Base-by-base conservation (phyloP, 1,140 invertebrate species). In the Drosophila busckii region DNA sequence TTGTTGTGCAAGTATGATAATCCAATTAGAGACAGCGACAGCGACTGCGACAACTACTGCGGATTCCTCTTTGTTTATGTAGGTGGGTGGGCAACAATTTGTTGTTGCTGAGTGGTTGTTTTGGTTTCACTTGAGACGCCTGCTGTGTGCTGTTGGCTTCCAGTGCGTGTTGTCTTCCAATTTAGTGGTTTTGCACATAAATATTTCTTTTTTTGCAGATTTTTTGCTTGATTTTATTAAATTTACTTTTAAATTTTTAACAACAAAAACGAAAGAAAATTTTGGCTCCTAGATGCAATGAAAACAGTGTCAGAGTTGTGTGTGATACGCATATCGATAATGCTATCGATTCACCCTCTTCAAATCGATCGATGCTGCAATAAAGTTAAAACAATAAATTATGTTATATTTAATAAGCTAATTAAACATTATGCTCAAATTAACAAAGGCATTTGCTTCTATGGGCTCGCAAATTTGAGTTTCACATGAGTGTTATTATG, bases 11-110 rank as follows among this genome's bases (percentile, higher is more conserved):
- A 28, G 3, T 7, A n/a, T 12, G 41, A 25, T 60, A 64, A 64
- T 64, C 48, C 22, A 64, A 64, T 64, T 64, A 64, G 23, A 34
- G 6, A n/a, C n/a, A n/a, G n/a, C n/a, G n/a, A n/a, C n/a, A n/a
- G n/a, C n/a, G n/a, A n/a, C n/a, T n/a, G n/a, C n/a, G n/a, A n/a
- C n/a, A n/a, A n/a, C 8, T 19, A 46, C 31, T 13, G 22, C 46
- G n/a, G 29, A 45, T 52, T 64, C 26, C 34, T 45, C 32, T 64
- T 35, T 53, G 49, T 12, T 42, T 16, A 42, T 7, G n/a, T n/a
- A n/a, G n/a, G n/a, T n/a, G 16, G 9, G 6, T 32, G 4, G 3
- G 1, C 9, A 15, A 28, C 16, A 16, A 23, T 10, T 17, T 16
- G 7, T 15, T 15, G 5, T n/a, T 17, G 13, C 8, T 20, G 17